Conservation (phyloP, 2,888 invertebrate species). For the Therioaphis trifolii region DNA sequence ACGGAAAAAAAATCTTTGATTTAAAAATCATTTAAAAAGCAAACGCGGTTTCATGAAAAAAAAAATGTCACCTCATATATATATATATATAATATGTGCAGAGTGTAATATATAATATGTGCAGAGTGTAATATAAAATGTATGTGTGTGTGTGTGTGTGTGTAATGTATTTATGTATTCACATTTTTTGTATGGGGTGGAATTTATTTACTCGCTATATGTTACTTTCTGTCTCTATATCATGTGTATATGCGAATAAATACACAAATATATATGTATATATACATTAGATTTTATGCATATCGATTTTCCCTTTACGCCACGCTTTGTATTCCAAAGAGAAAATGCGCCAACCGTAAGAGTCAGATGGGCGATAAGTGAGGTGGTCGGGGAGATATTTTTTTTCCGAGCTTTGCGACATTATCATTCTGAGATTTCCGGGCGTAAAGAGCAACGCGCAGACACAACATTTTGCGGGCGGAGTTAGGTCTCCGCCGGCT, state of each 20-base stretch:
- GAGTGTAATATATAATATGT: too few species aligned
- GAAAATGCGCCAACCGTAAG: slow-evolving; percentile 40
- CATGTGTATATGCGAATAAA: background rate
- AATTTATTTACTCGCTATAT: background rate
- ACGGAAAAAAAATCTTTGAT: too few species aligned
- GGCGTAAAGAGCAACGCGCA: slow-evolving; percentile 61
- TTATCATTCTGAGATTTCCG: slow-evolving; percentile 62
- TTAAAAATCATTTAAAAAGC: too few species aligned
- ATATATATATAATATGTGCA: too few species aligned
- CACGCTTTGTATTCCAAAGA: slow-evolving; percentile 28
- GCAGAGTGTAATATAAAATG: too few species aligned
- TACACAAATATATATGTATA: background rate
- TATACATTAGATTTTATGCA: slow-evolving; percentile 24
- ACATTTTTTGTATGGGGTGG: background rate
- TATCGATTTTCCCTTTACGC: slow-evolving; percentile 28
- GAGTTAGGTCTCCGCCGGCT: slow-evolving; percentile 33
- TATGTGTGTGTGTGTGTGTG: too few species aligned
- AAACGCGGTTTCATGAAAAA: too few species aligned
- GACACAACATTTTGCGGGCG: slow-evolving; percentile 60
- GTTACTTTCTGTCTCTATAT: background rate
- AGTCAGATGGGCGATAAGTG: background rate
- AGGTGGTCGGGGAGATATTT: slow-evolving; percentile 29
- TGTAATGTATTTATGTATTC: background rate
- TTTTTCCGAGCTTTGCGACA: slow-evolving; percentile 47
- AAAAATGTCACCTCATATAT: too few species aligned